Conservation (phyloP, 2,888 invertebrate species). For the Eurytoma adleriae region DNA sequence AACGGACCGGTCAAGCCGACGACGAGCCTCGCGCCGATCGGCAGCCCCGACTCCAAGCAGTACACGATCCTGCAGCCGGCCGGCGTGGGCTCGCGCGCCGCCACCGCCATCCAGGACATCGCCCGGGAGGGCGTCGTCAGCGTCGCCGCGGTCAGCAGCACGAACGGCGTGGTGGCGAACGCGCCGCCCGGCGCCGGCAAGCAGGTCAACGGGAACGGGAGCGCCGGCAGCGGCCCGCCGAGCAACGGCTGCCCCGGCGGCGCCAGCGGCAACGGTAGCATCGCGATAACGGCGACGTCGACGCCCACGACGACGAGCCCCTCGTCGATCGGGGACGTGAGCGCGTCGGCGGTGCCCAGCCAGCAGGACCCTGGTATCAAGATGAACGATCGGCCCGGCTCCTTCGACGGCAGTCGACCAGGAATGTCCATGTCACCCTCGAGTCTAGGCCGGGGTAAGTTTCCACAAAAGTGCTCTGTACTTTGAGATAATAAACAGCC, state of each 20-base stretch:
- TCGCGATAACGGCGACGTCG: slow-evolving; percentile 64
- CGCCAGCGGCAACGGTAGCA: slow-evolving; percentile 58
- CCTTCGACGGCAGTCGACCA: slow-evolving; percentile 71
- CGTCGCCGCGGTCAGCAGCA: slow-evolving; percentile 78
- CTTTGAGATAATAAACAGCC: too few species aligned
- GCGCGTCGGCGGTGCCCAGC: slow-evolving; percentile 64
- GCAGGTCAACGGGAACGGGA: slow-evolving; percentile 56
- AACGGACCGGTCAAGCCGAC: slow-evolving; percentile 62
- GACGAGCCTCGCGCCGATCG: slow-evolving; percentile 72
- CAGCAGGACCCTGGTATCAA: slow-evolving; percentile 70
- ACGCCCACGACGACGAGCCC: slow-evolving; percentile 67
- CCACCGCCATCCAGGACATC: slow-evolving; percentile 88
- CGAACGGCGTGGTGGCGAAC: slow-evolving; percentile 61
- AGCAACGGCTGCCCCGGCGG: slow-evolving; percentile 51
- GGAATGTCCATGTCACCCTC: slow-evolving; percentile 83
- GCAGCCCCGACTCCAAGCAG: slow-evolving; percentile 82
- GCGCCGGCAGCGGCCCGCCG: slow-evolving; percentile 53
- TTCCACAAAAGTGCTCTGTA: slow-evolving; percentile 18
- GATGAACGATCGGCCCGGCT: slow-evolving; percentile 67
- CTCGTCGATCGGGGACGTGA: slow-evolving; percentile 64
- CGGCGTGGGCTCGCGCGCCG: slow-evolving; percentile 87
- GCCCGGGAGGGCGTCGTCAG: slow-evolving; percentile 82
- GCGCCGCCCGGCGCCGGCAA: slow-evolving; percentile 62
- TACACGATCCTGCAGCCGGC: slow-evolving; percentile 93
- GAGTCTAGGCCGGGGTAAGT: slow-evolving; percentile 87